Evolutionary conservation across 2,888 invertebrate species (phyloP), one percentile per base, ranked within the genome.

Genomic region (Tanytarsus gracilentus): DNA sequence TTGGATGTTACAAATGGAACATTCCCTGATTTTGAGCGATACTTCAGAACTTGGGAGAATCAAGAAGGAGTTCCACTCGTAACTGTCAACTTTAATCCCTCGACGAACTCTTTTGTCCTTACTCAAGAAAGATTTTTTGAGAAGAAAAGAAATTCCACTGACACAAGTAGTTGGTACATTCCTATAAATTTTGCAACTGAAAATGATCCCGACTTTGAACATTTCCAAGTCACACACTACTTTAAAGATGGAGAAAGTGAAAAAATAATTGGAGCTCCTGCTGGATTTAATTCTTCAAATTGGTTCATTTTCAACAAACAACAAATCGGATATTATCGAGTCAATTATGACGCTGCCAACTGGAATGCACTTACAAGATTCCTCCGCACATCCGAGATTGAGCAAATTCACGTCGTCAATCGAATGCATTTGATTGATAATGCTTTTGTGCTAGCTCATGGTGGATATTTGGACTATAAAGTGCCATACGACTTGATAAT

Each of bases 41-140:
- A 39, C 18, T 56, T 56, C 56, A 56, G 27, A 39, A 56, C 56
- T 7, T 88, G 88, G 88, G 84, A 83, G 0, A 75, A 78, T 26
- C 86, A 86, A 69, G 84, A 83, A 40, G 88, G 88, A 1, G 88
- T 83, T 71, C 89, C 89, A 0, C 78, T 87, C 0, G 70, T 89
- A 1, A 81, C 76, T 2, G 79, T 81, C 0, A 73, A 68, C 1
- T 75, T 80, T 62, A 73, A 78, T 60, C 78, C 77, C 62, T 14
- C 30, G 8, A 26, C 25, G 7, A 18, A 29, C 26, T 58, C 78
- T 77, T 14, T 26, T 7, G n/a, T 3, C 3, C 30, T 26, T 3
- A 44, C 44, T 4, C 23, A 49, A 26, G 25, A 56, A 14, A 23
- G 44, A 40, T 39, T 9, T 11, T 23, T 56, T 9, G 23, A 21